These are phyloP conservation scores for Orthonevra nobilis DNA, from an alignment of 2,888 invertebrate genomes.

Conservation along the genomic window DNA sequence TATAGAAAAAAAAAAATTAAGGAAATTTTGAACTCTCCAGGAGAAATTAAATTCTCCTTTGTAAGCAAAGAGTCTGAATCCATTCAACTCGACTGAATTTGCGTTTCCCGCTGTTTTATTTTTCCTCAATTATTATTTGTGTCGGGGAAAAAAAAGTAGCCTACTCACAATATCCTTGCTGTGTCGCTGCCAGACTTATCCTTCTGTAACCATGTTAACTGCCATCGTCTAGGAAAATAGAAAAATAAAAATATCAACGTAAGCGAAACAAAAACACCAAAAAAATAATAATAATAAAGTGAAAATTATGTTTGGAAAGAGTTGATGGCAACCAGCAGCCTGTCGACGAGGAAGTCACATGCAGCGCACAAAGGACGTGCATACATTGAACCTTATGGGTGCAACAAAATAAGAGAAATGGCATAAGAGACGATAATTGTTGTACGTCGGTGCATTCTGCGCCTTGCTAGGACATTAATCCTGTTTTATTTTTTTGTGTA, in stretches of 20 bases:
- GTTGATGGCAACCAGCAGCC: constrained; percentile 43
- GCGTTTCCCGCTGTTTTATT: constrained; percentile 57
- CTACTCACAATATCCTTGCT: constrained; percentile 59
- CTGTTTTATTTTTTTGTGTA: constrained; percentile 16
- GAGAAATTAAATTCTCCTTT: constrained; percentile 62
- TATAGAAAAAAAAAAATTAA: constrained; percentile 19
- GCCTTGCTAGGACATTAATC: constrained; percentile 37
- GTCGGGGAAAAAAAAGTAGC: constrained; percentile 48
- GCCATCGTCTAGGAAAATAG: constrained; percentile 53
- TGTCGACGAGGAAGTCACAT: constrained; percentile 47
- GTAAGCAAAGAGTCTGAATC: constrained; percentile 52
- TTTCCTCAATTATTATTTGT: constrained; percentile 58
- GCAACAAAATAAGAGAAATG: constrained; percentile 51
- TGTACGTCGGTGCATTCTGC: constrained; percentile 23
- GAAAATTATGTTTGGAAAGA: constrained; percentile 48
- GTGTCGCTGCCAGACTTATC: constrained; percentile 62
- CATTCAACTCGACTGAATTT: constrained; percentile 68
- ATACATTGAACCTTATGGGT: constrained; percentile 54
- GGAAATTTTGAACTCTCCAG: constrained; percentile 56
- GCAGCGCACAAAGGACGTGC: constrained; percentile 43
- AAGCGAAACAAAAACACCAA: no score
- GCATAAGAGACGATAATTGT: constrained; percentile 67
- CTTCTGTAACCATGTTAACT: constrained; percentile 61
- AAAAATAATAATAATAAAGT: constrained; percentile 43
- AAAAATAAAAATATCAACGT: constrained; percentile 43